phyloP scores from a whole-genome alignment of 2,888 invertebrate genomes.

The Taphrorychus bicolor region DNA sequence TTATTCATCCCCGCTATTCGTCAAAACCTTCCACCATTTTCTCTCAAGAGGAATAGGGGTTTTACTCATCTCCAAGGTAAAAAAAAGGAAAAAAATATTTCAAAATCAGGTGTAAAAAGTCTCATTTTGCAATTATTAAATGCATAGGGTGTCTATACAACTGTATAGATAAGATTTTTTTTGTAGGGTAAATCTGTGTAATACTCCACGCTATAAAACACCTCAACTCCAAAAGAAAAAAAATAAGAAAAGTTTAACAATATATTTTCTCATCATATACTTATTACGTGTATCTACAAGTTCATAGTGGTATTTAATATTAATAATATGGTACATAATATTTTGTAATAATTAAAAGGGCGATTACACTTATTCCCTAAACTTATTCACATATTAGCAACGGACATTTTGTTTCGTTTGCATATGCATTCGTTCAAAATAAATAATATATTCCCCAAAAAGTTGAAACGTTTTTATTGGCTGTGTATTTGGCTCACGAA shows the following conservation, averaged over 20 bases:
- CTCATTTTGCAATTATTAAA: no score
- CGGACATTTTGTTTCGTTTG: constrained; percentile 31
- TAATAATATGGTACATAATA: constrained; percentile 56
- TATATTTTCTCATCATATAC: constrained; percentile 52
- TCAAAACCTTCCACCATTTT: no score
- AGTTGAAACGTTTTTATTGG: neutral
- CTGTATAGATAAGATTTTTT: no score
- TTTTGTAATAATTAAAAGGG: constrained; percentile 52
- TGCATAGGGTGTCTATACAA: no score
- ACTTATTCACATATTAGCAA: constrained; percentile 48
- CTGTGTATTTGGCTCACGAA: neutral
- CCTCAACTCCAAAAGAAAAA: constrained; percentile 44
- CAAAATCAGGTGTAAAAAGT: no score
- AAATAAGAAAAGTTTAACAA: constrained; percentile 58
- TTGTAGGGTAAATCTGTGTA: neutral
- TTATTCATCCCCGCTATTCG: no score
- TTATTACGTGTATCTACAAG: constrained; percentile 59
- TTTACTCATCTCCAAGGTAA: no score
- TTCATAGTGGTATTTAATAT: constrained; percentile 55
- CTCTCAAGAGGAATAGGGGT: no score
- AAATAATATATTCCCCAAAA: neutral
- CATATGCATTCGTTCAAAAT: constrained; percentile 1
- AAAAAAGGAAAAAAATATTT: no score
- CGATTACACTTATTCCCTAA: constrained; percentile 43
- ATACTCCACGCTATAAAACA: neutral